Conservation (phyloP, 2,888 invertebrate species). For the Habroteleia sp. region DNA sequence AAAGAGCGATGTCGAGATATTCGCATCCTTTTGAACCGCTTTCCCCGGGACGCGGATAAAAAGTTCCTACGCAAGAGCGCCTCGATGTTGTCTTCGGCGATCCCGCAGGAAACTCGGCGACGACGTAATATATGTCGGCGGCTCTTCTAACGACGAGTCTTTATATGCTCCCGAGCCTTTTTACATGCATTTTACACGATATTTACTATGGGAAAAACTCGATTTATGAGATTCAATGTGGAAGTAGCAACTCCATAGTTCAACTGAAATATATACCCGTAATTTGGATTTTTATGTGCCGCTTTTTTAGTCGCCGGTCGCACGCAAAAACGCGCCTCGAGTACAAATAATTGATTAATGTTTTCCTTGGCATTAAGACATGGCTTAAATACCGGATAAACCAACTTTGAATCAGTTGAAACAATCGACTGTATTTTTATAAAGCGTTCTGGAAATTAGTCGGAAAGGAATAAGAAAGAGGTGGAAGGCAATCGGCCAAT, state of each 20-base stretch:
- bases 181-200: conserved; percentile 65
- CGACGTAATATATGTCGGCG: conserved; percentile 64
- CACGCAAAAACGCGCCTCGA: conserved; percentile 3
- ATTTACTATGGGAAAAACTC: conserved; percentile 62
- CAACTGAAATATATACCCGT: conserved; percentile 41
- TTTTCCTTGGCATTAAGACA: neutral
- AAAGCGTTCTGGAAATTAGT: conserved; percentile 15
- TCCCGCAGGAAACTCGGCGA: conserved; percentile 63
- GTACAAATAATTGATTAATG: conserved; percentile 25
- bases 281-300: conserved; percentile 49
- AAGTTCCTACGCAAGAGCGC: conserved; percentile 58
- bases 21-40: conserved; percentile 51
- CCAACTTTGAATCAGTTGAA: neutral
- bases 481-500: conserved; percentile 58
- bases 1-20: conserved; percentile 62
- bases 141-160: conserved; percentile 64
- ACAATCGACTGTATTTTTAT: conserved; percentile 8
- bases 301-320: conserved; percentile 13
- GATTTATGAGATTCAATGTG: conserved; percentile 58
- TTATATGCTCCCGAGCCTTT: conserved; percentile 61
- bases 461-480: conserved; percentile 34
- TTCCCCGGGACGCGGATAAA: conserved; percentile 54
- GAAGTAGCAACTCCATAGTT: conserved; percentile 56
- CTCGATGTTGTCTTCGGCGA: conserved; percentile 58
- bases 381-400: neutral